Evolutionary conservation across 30 jellyfish, hydroid and myxozoan genomes (phyloP).

Genomic region (Sanderia malayensis): DNA sequence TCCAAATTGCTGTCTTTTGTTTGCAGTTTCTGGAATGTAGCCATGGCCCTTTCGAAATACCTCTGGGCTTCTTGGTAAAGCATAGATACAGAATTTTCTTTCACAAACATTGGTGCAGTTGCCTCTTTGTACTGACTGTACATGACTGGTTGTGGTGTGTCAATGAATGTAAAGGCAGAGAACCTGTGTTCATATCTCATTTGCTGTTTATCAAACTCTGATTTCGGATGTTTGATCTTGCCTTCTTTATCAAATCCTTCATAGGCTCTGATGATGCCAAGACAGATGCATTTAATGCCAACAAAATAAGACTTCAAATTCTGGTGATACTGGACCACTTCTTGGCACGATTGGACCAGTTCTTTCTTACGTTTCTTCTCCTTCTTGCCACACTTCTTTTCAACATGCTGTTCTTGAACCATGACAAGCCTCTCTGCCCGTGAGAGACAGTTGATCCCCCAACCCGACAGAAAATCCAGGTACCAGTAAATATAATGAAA

Average conservation of each 20-base stretch:
- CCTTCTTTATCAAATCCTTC: conserved; percentile 87
- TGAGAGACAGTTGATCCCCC: conserved; percentile 88
- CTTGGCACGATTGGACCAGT: conserved; percentile 54
- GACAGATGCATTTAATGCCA: conserved; percentile 67
- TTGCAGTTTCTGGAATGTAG: conserved; percentile 63
- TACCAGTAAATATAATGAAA: conserved; percentile 93
- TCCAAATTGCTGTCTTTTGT: conserved; percentile 42
- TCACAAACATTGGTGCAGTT: conserved; percentile 34
- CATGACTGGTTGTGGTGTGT: conserved; percentile 81
- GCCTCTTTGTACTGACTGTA: conserved; percentile 68
- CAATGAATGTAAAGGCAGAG: conserved; percentile 70
- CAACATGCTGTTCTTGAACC: conserved; percentile 81
- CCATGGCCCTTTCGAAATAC: conserved; percentile 77
- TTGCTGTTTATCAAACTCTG: conserved; percentile 76
- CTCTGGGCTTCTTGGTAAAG: conserved; percentile 64
- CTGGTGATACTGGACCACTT: conserved; percentile 60
- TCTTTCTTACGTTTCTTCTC: conserved; percentile 80
- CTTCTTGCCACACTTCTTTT: conserved; percentile 81
- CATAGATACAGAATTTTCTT: conserved; percentile 29
- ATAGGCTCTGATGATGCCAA: conserved; percentile 73
- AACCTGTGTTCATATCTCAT: conserved; percentile 90
- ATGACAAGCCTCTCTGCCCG: conserved; percentile 79
- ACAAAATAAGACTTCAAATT: conserved; percentile 44
- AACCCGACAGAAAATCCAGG: conserved; percentile 75
- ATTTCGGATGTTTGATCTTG: conserved; percentile 67